Evolutionary conservation across 2,888 invertebrate species (phyloP).

Genomic region (Sphinx pinastri): DNA sequence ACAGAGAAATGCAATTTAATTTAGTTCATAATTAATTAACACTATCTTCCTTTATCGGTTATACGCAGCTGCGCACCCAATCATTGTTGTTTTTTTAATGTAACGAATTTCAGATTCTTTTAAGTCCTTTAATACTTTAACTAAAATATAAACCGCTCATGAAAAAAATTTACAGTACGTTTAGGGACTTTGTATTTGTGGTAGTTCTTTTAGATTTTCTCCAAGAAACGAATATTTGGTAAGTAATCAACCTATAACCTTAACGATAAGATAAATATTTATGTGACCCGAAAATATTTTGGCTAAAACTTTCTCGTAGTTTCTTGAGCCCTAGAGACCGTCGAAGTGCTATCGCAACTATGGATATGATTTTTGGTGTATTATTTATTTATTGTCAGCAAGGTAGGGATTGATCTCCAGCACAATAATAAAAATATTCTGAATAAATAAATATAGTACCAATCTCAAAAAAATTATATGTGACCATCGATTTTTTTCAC

Average conservation of each 20-base stretch:
- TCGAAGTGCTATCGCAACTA: neutral
- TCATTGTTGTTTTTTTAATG: neutral
- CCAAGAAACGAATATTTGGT: neutral
- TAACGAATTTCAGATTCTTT: neutral
- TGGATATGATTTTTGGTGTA: neutral
- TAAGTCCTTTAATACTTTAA: no score
- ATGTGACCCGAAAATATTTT: constrained; percentile 1
- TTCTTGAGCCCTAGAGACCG: neutral
- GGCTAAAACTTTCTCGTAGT: neutral
- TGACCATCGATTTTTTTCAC: neutral
- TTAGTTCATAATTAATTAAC: constrained; percentile 6
- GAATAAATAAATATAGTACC: neutral
- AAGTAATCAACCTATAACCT: neutral
- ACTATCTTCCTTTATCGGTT: neutral
- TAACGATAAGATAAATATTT: neutral
- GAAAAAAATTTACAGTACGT: no score
- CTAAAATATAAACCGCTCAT: no score
- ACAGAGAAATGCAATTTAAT: constrained; percentile 8
- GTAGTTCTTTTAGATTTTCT: no score
- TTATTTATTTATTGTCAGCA: neutral
- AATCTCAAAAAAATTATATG: neutral
- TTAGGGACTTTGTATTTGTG: no score
- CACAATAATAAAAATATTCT: neutral
- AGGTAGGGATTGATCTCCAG: neutral
- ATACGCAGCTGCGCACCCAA: neutral